Evolutionary conservation across 2,113 vertebrate species (phyloP).

Genomic region (Pithys albifrons): DNA sequence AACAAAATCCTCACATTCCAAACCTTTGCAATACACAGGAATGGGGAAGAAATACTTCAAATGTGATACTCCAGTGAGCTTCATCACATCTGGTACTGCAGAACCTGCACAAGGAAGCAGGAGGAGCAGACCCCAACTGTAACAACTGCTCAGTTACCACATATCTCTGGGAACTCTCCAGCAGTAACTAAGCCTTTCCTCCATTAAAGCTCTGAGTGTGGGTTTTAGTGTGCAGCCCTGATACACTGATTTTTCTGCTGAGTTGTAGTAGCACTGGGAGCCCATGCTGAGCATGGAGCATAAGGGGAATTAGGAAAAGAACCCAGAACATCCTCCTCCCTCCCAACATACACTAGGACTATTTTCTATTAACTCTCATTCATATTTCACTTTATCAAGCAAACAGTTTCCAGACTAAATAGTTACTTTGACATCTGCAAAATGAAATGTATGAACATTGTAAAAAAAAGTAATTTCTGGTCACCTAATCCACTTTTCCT

Average conservation of each 20-base stretch:
- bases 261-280: not conserved
- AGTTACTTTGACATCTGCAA: not conserved
- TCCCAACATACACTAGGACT: not conserved
- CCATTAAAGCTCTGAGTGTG: not conserved
- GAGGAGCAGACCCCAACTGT: not conserved
- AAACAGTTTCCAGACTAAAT: not conserved
- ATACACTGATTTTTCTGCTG: not conserved
- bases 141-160: not conserved
- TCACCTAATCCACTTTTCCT: slow-evolving; percentile 38
- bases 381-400: not conserved
- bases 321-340: not conserved
- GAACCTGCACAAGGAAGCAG: not conserved
- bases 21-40: not conserved
- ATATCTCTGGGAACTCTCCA: not conserved
- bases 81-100: not conserved
- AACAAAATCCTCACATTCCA: not conserved
- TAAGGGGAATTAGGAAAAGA: not conserved
- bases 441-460: not conserved
- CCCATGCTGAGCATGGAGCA: not conserved
- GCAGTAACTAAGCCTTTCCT: not conserved
- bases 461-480: not conserved
- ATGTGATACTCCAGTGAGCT: not conserved
- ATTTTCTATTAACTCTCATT: not conserved
- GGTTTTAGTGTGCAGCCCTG: not conserved
- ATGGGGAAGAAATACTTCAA: not conserved